Conservation (phyloP, 2,797 vertebrate genomes). For the Myoxocephalus aenaeus region DNA sequence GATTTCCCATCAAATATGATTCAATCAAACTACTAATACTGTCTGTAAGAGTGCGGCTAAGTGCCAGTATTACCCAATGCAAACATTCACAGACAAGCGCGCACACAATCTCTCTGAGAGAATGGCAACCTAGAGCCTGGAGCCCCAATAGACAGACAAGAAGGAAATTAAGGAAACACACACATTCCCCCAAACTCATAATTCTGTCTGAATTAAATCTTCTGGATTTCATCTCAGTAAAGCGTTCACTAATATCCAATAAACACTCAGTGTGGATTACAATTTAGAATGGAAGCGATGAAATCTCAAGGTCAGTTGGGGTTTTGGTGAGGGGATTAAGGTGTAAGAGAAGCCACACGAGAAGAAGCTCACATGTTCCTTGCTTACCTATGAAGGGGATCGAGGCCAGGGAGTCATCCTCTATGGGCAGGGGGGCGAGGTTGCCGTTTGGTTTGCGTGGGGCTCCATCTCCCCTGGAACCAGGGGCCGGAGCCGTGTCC, state of each 20-base stretch:
- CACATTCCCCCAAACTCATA: conserved; percentile 24
- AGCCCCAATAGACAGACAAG: conserved; percentile 41
- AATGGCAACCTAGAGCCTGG: conserved; percentile 61
- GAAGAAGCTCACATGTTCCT: neutral
- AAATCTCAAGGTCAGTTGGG: conserved; percentile 23
- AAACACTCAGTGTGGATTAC: conserved; percentile 8
- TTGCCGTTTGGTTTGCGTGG: conserved; percentile 82
- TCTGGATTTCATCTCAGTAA: conserved; percentile 34
- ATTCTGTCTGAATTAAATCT: conserved; percentile 41
- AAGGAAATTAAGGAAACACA: conserved; percentile 59
- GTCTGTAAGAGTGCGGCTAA: conserved; percentile 50
- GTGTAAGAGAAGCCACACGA: neutral
- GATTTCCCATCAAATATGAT: conserved; percentile 48
- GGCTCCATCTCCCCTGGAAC: conserved; percentile 62
- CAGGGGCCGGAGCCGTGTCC: conserved; percentile 42
- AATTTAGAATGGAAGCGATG: neutral
- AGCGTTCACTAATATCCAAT: conserved; percentile 38
- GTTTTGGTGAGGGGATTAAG: conserved; percentile 12
- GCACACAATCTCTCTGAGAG: conserved; percentile 24
- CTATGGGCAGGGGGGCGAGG: conserved; percentile 85
- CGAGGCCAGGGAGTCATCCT: conserved; percentile 95
- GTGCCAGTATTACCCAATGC: conserved; percentile 47
- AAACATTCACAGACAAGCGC: conserved; percentile 44
- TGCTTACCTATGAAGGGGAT: conserved; percentile 97
- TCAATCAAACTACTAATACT: conserved; percentile 54